These are phyloP conservation scores for Hyposmocoma kahamanoa DNA, from an alignment of 1,140 invertebrate species.

Conservation along the genomic window DNA sequence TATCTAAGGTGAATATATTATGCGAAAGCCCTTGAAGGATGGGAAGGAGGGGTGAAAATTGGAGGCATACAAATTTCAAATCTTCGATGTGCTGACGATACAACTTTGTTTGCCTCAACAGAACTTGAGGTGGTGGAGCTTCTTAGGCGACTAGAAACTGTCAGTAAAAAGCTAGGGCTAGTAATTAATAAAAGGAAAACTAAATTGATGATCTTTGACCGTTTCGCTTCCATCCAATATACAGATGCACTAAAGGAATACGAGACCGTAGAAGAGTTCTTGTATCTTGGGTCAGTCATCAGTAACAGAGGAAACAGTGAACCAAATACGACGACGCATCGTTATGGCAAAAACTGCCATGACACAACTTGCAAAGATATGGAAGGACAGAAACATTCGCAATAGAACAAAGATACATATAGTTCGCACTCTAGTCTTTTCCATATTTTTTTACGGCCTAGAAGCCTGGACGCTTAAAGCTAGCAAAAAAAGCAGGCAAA, in stretches of 20 bases:
- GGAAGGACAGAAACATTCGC: background rate
- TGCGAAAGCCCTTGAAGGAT: slow-evolving; percentile 6
- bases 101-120: background rate
- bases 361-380: background rate
- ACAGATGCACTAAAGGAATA: background rate
- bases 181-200: background rate
- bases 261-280: background rate
- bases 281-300: background rate
- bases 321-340: background rate
- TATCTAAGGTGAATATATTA: slow-evolving; percentile 5
- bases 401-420: background rate
- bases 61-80: background rate
- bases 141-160: background rate
- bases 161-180: background rate
- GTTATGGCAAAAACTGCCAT: background rate
- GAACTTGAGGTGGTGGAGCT: background rate
- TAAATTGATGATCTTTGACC: background rate
- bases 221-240: background rate
- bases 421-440: background rate
- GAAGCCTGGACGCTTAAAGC: background rate
- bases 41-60: background rate
- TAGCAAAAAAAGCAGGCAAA: background rate
- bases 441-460: background rate
- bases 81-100: background rate
- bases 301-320: background rate